Percentiles rank a stretch among this genome's conserved stretches.
Evolutionary conservation across 2,797 vertebrate genomes (phyloP).

Genomic region (Chaetophractus vellerosus): DNA sequence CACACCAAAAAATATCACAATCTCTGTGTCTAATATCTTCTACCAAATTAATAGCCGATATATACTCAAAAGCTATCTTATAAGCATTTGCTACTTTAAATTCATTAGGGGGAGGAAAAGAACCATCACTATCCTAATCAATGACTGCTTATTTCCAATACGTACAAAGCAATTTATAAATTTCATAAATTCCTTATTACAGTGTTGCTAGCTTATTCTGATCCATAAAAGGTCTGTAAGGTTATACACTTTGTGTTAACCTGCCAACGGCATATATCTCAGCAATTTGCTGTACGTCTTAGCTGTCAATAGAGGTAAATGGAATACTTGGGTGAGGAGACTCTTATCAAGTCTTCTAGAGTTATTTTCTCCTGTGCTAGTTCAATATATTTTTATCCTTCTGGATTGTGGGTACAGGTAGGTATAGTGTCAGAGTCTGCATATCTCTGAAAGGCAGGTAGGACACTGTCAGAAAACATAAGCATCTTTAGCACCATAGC

Average conservation of each 20-base stretch:
- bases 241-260: background rate
- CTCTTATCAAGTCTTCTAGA: background rate
- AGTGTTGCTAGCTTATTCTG: background rate
- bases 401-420: background rate
- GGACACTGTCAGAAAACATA: background rate
- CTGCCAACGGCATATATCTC: background rate
- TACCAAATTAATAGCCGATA: background rate
- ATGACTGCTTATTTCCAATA: background rate
- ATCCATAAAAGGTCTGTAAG: background rate
- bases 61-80: background rate
- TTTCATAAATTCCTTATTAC: background rate
- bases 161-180: background rate
- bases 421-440: background rate
- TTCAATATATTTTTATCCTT: background rate
- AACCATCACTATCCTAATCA: background rate
- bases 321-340: background rate
- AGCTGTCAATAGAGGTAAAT: background rate
- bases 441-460: background rate
- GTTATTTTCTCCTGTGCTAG: background rate
- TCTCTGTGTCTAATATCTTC: background rate
- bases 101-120: background rate
- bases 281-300: background rate
- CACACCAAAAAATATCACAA: background rate
- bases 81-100: slow-evolving; percentile 29
- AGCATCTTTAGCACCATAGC: background rate